These are phyloP conservation scores for Lycocerus yunnanus DNA, from an alignment of 2,888 invertebrate genomes.

Conservation along the genomic window DNA sequence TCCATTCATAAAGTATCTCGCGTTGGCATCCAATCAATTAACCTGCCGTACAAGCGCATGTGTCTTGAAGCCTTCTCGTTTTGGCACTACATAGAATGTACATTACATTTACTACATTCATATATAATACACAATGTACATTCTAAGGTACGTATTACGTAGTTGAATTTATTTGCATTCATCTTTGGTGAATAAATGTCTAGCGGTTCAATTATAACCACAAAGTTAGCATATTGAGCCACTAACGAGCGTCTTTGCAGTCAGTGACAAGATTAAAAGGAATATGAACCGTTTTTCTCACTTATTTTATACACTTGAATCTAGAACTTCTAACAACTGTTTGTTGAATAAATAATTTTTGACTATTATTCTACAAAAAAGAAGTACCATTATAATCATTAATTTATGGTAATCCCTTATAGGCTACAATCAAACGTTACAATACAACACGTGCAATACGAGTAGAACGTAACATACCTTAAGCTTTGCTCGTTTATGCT, in stretches of 20 bases:
- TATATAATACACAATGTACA: constrained; percentile 21
- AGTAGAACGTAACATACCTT: not conserved
- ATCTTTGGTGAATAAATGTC: constrained; percentile 9
- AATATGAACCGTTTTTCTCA: not conserved
- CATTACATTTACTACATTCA: constrained; percentile 37
- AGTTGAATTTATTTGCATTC: constrained; percentile 16
- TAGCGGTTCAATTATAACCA: constrained; percentile 15
- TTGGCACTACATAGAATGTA: constrained; percentile 36
- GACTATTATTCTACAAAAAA: not conserved
- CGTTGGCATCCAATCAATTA: constrained; percentile 42
- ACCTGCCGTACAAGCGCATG: constrained; percentile 36
- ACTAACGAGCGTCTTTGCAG: constrained; percentile 15
- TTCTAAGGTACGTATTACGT: constrained; percentile 2
- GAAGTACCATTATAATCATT: not conserved
- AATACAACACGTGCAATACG: no score
- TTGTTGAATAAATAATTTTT: not conserved
- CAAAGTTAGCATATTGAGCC: constrained; percentile 9
- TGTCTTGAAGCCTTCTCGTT: constrained; percentile 34
- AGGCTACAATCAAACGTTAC: not conserved
- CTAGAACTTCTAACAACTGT: not conserved
- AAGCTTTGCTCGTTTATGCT: not conserved
- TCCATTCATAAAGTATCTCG: constrained; percentile 42
- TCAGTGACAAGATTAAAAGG: not conserved
- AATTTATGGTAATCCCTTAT: not conserved
- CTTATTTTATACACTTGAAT: not conserved